Evolutionary conservation across 2,888 invertebrate species (phyloP).

Genomic region (Amiota communis): DNA sequence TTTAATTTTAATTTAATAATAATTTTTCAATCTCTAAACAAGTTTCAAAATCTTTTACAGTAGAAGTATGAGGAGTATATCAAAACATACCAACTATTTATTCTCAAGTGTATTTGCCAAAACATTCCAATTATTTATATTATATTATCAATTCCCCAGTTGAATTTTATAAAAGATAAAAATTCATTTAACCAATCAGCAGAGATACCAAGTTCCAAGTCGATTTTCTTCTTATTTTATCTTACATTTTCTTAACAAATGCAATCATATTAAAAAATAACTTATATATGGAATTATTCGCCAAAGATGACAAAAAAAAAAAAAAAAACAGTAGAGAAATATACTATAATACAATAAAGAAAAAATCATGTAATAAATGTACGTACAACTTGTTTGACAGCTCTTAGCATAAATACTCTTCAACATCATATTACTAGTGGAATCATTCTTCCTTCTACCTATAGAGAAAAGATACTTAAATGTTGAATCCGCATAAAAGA

Average conservation of each 20-base stretch:
- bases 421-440: too few species aligned
- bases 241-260: constrained; percentile 48
- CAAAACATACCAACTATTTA: too few species aligned
- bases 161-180: constrained; percentile 21
- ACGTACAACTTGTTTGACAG: constrained; percentile 63
- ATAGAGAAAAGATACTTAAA: background rate
- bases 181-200: constrained; percentile 22
- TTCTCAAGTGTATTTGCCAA: too few species aligned
- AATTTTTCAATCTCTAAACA: too few species aligned
- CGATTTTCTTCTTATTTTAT: background rate
- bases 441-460: constrained; percentile 35
- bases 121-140: background rate
- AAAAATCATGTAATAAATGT: constrained; percentile 57
- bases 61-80: too few species aligned
- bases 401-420: constrained; percentile 62
- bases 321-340: background rate
- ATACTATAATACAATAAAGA: constrained; percentile 20
- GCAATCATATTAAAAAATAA: constrained; percentile 52
- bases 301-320: constrained; percentile 15
- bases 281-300: constrained; percentile 33
- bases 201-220: constrained; percentile 37
- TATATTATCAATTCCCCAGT: constrained; percentile 42
- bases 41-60: too few species aligned
- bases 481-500: background rate
- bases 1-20: too few species aligned